Evolutionary conservation across 1,140 invertebrate species (phyloP).

Genomic region (Drosophila parabipectinata): DNA sequence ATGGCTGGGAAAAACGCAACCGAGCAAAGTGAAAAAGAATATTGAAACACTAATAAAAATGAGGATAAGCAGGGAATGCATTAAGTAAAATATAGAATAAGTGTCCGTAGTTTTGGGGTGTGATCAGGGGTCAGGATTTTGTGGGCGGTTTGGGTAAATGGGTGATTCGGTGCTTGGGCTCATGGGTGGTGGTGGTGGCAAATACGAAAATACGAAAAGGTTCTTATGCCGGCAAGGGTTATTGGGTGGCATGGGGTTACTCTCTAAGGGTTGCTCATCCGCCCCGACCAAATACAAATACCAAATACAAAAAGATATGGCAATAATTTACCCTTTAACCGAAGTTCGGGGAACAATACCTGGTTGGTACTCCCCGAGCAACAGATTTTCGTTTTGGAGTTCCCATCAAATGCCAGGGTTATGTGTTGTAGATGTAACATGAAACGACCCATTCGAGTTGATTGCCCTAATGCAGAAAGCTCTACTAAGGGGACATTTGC

Average conservation of each 20-base stretch:
- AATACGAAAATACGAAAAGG: slow-evolving; percentile 4
- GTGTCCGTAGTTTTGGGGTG: slow-evolving; percentile 37
- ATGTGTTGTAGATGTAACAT: slow-evolving; percentile 7
- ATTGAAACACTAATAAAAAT: slow-evolving; percentile 83
- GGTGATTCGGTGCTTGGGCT: slow-evolving; percentile 5
- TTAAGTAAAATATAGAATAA: slow-evolving; percentile 82
- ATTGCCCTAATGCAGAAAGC: neutral
- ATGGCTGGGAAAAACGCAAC: slow-evolving; percentile 71
- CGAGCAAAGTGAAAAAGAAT: slow-evolving; percentile 81
- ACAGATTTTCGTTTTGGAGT: slow-evolving; percentile 39
- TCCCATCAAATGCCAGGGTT: slow-evolving; percentile 8
- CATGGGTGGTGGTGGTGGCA: slow-evolving; percentile 8
- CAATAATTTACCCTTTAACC: slow-evolving; percentile 75
- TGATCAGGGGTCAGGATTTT: slow-evolving; percentile 1
- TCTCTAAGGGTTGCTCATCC: slow-evolving; percentile 45
- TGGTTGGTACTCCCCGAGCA: slow-evolving; percentile 38
- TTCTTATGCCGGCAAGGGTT: slow-evolving; percentile 22
- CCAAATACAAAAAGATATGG: slow-evolving; percentile 63
- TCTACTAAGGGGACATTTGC: neutral
- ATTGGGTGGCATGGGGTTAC: slow-evolving; percentile 20
- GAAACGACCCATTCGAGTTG: slow-evolving; percentile 6
- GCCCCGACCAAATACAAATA: slow-evolving; percentile 18
- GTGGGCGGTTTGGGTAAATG: slow-evolving; percentile 8
- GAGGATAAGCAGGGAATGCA: slow-evolving; percentile 81
- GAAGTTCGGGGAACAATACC: slow-evolving; percentile 31